A percentile compares a stretch with the other conserved stretches of the same genome.
phyloP scores from a whole-genome alignment of 2,888 invertebrate genomes.

The Lasius platythorax region DNA sequence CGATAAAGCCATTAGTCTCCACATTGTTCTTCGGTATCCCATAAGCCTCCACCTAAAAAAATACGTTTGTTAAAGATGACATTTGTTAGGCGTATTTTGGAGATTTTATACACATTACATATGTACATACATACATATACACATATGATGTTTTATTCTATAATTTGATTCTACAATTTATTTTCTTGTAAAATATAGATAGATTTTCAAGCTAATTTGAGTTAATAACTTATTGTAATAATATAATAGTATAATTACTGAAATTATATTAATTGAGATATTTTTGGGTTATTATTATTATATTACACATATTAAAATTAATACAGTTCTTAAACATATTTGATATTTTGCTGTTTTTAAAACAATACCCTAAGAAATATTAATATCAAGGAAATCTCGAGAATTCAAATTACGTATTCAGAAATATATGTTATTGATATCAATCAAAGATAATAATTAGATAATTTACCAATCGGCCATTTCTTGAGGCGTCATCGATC shows the following conservation, averaged over 20 bases:
- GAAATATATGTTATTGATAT: neutral
- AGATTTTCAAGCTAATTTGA: neutral
- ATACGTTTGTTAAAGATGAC: neutral
- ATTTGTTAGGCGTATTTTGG: neutral
- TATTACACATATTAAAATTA: neutral
- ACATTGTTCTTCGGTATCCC: constrained; percentile 72
- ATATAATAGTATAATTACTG: neutral
- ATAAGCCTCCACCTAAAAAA: constrained; percentile 72
- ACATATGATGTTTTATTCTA: no score
- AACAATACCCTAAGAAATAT: neutral
- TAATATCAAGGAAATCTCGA: neutral
- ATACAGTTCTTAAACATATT: neutral
- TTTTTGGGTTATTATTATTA: neutral
- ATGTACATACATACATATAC: no score
- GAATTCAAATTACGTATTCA: neutral
- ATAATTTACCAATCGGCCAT: constrained; percentile 57
- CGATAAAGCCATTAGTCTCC: constrained; percentile 67
- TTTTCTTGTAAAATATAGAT: neutral
- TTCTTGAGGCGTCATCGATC: constrained; percentile 3
- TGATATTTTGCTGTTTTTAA: neutral
- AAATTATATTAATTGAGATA: constrained; percentile 7
- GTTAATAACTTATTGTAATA: neutral
- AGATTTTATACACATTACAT: neutral
- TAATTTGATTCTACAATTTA: neutral
- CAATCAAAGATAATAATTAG: neutral